Conservation (phyloP, 2,888 invertebrate species). For the Ecliptopera silaceata region DNA sequence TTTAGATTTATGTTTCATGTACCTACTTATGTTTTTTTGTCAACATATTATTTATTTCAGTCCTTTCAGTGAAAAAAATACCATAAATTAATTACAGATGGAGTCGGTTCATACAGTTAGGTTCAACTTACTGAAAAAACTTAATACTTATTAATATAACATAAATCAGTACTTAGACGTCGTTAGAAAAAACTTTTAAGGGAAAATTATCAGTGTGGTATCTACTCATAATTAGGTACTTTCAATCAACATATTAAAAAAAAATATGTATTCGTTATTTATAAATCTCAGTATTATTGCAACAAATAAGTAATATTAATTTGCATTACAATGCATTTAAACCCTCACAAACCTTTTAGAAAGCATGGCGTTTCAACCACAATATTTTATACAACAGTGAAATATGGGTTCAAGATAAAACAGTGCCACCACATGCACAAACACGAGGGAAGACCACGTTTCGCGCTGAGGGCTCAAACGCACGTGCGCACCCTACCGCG, state of each 20-base stretch:
- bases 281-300: background rate
- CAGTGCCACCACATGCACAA: constrained; percentile 33
- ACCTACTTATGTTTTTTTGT: no score
- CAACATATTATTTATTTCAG: no score
- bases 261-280: background rate
- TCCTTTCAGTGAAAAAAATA: no score
- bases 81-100: no score
- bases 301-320: no score
- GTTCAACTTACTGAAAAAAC: no score
- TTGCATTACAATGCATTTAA: background rate
- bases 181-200: no score
- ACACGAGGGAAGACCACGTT: constrained; percentile 37
- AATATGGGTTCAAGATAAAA: constrained; percentile 29
- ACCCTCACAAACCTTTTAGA: constrained; percentile 32
- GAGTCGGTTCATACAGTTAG: no score
- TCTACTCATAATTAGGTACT: background rate
- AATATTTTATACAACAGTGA: constrained; percentile 27
- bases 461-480: constrained; percentile 24
- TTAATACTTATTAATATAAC: no score
- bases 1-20: no score
- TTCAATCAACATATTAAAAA: background rate
- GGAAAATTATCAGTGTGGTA: no score
- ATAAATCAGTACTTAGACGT: no score
- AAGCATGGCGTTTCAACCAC: constrained; percentile 29
- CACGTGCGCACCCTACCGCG: constrained; percentile 61